Conservation (phyloP, 2,888 invertebrate species). For the Apoderus coryli region DNA sequence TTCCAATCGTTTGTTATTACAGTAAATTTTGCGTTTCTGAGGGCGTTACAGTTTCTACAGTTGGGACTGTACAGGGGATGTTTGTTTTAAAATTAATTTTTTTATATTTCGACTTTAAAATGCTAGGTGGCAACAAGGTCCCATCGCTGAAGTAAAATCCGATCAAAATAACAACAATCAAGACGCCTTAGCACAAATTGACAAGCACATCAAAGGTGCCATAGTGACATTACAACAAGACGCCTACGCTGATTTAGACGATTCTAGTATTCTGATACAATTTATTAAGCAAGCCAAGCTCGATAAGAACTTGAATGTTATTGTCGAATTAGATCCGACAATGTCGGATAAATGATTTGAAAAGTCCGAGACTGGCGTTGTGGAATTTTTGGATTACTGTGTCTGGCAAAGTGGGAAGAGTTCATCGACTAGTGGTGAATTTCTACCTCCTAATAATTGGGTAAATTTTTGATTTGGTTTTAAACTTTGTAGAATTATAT, state of each 20-base stretch:
- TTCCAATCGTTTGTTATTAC: too few relatives aligned
- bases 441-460: conserved; percentile 68
- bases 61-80: too few relatives aligned
- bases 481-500: too few relatives aligned
- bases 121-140: conserved; percentile 61
- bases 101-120: too few relatives aligned
- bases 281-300: too few relatives aligned
- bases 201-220: conserved; percentile 42
- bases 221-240: conserved; percentile 49
- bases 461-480: too few relatives aligned
- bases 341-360: conserved; percentile 60
- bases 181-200: conserved; percentile 27
- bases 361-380: conserved; percentile 41
- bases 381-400: conserved; percentile 57
- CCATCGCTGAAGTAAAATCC: conserved; percentile 49
- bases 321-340: conserved; percentile 64
- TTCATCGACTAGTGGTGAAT: conserved; percentile 24
- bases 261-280: too few relatives aligned
- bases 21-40: too few relatives aligned
- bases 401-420: conserved; percentile 48
- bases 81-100: too few relatives aligned
- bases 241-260: too few relatives aligned
- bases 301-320: too few relatives aligned
- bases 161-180: conserved; percentile 23
- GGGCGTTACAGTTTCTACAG: too few relatives aligned